These are phyloP conservation scores for Melanotaenia duboulayi DNA, from an alignment of 2,113 vertebrate species.

Conservation along the genomic window DNA sequence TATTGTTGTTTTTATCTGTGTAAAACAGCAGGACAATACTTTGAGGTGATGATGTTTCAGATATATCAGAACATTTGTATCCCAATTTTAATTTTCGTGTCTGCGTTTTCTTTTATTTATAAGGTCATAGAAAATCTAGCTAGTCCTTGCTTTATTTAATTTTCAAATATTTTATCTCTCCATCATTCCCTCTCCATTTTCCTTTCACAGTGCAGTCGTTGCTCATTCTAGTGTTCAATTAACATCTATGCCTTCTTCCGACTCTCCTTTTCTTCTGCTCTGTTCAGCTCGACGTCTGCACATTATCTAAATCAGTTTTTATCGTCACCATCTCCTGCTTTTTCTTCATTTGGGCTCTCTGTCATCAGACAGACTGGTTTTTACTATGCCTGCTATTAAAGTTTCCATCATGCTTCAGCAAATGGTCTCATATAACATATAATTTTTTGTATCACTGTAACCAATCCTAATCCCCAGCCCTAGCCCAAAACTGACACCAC, in stretches of 20 bases:
- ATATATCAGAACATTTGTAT: constrained; percentile 57
- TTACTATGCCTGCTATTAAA: constrained; percentile 26
- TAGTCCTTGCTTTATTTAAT: constrained; percentile 63
- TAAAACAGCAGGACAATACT: not conserved
- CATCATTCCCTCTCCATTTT: constrained; percentile 68
- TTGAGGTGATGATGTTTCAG: constrained; percentile 29
- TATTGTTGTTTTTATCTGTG: constrained; percentile 9
- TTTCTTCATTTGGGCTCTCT: constrained; percentile 1
- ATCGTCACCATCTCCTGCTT: constrained; percentile 23
- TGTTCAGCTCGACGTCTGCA: constrained; percentile 16
- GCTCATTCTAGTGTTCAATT: constrained; percentile 76
- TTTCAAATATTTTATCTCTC: constrained; percentile 70
- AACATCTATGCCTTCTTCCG: constrained; percentile 63
- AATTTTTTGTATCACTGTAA: constrained; percentile 28
- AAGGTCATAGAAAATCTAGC: constrained; percentile 27
- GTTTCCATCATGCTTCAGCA: constrained; percentile 2
- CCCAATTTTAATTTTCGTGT: constrained; percentile 51
- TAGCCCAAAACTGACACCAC: constrained; percentile 72
- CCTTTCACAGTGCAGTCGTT: constrained; percentile 78
- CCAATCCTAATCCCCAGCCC: constrained; percentile 56
- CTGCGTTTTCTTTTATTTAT: constrained; percentile 62
- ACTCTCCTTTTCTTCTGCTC: constrained; percentile 49
- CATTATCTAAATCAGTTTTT: constrained; percentile 37
- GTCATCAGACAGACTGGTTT: constrained; percentile 9
- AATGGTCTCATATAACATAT: constrained; percentile 32